Evolutionary conservation across 2,797 vertebrate genomes (phyloP), one percentile per base, ranked within the genome.

Genomic region (Malacoctenus gilli): DNA sequence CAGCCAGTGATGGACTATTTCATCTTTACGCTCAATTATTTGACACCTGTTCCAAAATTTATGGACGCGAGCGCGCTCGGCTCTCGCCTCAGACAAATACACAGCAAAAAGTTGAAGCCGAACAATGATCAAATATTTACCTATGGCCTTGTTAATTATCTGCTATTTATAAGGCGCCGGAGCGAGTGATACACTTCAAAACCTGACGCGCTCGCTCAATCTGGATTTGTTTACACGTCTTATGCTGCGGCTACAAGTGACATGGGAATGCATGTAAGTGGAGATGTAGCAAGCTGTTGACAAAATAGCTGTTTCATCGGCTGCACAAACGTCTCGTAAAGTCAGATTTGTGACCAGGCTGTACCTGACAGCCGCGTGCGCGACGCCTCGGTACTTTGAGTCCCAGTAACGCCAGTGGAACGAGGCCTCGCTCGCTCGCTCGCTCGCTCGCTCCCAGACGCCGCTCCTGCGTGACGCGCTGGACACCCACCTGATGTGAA

Each of bases 401-500:
- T 60, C 53, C 7, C 51, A 16, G 13, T 32, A 59, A 57, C 64
- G 58, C 47, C 20, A 48, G 43, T 58, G 52, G 39, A 61, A 61
- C 57, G 67, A 82, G 83, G 84, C 87, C 85, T 75, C 5, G 25
- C 5, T 28, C 9, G n/a, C 57, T n/a, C n/a, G n/a, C n/a, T n/a
- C n/a, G n/a, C n/a, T n/a, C n/a, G 28, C 75, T 19, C 69, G 63
- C 52, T 64, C 53, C 57, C n/a, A 61, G 49, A 56, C 58, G n/a
- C 40, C 57, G 62, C 67, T 61, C 38, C 50, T 65, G 2, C 58
- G 67, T 71, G 70, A 77, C 64, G 78, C 9, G 68, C 72, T 56
- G 66, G 75, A 72, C 79, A 92, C 94, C 94, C 92, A 98, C 95
- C 96, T 95, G 96, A 96, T 77, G 96, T 97, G 80, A 98, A 98